Evolutionary conservation across 2,113 vertebrate genomes (phyloP).

Genomic region (Poeciliopsis prolifica): DNA sequence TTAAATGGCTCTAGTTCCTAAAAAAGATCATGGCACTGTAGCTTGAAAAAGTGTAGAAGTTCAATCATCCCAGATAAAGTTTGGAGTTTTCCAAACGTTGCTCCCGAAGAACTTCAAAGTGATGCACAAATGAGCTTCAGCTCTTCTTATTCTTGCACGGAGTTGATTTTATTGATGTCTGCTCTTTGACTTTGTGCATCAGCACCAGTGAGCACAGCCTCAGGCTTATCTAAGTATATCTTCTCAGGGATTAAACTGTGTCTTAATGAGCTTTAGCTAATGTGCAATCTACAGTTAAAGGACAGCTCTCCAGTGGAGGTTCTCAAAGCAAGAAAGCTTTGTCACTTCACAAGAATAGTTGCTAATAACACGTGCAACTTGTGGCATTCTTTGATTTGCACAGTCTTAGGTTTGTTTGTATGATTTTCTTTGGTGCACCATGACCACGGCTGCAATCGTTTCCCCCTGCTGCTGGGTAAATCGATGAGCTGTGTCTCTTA

Average conservation of each 20-base stretch:
- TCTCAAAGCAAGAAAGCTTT: conserved; percentile 39
- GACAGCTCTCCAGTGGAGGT: conserved; percentile 17
- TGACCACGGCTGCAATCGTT: neutral
- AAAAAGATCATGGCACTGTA: neutral
- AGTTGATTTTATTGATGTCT: conserved; percentile 16
- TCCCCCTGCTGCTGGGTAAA: neutral
- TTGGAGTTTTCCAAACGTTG: neutral
- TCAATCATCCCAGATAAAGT: neutral
- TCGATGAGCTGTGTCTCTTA: neutral
- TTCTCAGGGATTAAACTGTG: conserved; percentile 70
- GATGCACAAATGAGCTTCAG: neutral
- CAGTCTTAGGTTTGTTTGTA: neutral
- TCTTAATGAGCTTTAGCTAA: conserved; percentile 75
- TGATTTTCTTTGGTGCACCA: neutral
- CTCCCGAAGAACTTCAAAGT: neutral
- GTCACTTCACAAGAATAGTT: conserved; percentile 20
- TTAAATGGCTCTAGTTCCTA: neutral
- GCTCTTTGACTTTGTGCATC: conserved; percentile 59
- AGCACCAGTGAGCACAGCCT: conserved; percentile 31
- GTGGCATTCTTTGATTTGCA: neutral
- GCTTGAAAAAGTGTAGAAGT: neutral
- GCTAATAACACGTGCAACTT: conserved; percentile 12
- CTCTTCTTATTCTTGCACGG: neutral
- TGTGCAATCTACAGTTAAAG: conserved; percentile 53
- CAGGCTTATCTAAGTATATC: conserved; percentile 72